Evolutionary conservation across 2,797 vertebrate species (phyloP).

Genomic region (Syngnathus rostellatus): DNA sequence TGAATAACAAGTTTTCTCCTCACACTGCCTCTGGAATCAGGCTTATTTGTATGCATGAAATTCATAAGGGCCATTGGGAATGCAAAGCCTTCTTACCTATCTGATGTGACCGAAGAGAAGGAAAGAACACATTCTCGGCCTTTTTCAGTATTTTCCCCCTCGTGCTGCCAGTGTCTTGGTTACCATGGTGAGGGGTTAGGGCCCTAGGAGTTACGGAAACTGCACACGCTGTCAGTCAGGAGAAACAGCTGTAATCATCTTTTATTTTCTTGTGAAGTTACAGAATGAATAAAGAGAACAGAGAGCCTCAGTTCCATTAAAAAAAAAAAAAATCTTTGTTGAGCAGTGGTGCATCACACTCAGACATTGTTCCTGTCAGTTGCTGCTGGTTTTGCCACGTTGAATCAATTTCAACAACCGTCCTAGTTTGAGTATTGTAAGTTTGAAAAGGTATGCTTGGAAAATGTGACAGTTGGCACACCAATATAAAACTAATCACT

Average conservation of each 20-base stretch:
- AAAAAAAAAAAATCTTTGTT: conserved; percentile 22
- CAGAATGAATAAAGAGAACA: conserved; percentile 34
- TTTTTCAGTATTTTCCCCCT: conserved; percentile 13
- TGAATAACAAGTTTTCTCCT: conserved; percentile 23
- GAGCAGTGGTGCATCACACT: conserved; percentile 19
- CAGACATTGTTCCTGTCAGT: conserved; percentile 22
- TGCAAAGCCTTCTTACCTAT: conserved; percentile 28
- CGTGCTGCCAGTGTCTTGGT: conserved; percentile 20
- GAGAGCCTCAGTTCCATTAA: conserved; percentile 16
- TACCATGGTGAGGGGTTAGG: conserved; percentile 22
- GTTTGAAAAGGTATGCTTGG: neutral
- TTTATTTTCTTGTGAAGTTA: conserved; percentile 30
- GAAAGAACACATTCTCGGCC: conserved; percentile 37
- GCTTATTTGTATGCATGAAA: conserved; percentile 20
- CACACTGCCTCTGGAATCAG: conserved; percentile 14
- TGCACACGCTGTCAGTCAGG: conserved; percentile 23
- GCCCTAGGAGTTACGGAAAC: conserved; percentile 11
- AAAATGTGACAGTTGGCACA: neutral
- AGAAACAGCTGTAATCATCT: conserved; percentile 36
- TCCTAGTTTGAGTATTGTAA: neutral
- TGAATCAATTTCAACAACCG: conserved; percentile 5
- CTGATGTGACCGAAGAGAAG: conserved; percentile 31
- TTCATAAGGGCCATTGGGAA: neutral
- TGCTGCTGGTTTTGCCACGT: conserved; percentile 2
- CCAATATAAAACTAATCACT: neutral